Percentiles rank a stretch among this genome's conserved stretches.
These are phyloP conservation scores for Norana najaformis DNA, from an alignment of 2,888 invertebrate genomes.

Conservation along the genomic window DNA sequence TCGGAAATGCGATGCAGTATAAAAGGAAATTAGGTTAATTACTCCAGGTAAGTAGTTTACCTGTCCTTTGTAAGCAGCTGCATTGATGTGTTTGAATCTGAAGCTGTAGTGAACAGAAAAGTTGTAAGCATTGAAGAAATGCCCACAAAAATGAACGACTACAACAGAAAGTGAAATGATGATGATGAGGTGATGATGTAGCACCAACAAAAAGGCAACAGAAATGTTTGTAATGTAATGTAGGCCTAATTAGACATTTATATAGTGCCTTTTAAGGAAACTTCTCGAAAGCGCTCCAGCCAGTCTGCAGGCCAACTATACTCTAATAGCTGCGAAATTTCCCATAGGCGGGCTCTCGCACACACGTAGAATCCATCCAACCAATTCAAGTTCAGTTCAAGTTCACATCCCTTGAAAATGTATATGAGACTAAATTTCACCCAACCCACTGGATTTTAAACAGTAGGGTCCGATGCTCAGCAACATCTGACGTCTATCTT, in stretches of 20 bases:
- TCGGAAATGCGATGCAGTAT: not conserved
- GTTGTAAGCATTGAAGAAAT: conserved; percentile 68
- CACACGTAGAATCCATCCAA: too few relatives aligned
- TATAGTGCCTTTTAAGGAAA: not conserved
- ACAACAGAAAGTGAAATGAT: conserved; percentile 50
- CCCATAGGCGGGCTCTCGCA: too few relatives aligned
- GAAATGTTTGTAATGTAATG: not conserved
- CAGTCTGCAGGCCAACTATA: too few relatives aligned
- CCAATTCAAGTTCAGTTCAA: too few relatives aligned
- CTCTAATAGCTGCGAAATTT: too few relatives aligned
- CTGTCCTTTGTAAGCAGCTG: conserved; percentile 63
- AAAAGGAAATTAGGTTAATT: not conserved
- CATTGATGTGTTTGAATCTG: conserved; percentile 64
- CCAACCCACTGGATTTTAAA: too few relatives aligned
- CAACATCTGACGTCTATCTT: too few relatives aligned
- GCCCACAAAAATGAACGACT: conserved; percentile 68
- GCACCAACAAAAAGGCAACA: not conserved
- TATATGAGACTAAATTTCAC: too few relatives aligned
- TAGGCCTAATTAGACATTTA: not conserved
- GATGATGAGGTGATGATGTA: too few relatives aligned
- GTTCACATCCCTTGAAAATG: too few relatives aligned
- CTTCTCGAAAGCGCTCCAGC: too few relatives aligned
- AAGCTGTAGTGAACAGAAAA: conserved; percentile 67
- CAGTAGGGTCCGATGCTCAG: too few relatives aligned
- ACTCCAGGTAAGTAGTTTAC: conserved; percentile 44